A percentile compares a stretch with the other conserved stretches of the same genome.
These are phyloP conservation scores for Lingula anatina DNA, from an alignment of 2,888 invertebrate species.

Conservation along the genomic window DNA sequence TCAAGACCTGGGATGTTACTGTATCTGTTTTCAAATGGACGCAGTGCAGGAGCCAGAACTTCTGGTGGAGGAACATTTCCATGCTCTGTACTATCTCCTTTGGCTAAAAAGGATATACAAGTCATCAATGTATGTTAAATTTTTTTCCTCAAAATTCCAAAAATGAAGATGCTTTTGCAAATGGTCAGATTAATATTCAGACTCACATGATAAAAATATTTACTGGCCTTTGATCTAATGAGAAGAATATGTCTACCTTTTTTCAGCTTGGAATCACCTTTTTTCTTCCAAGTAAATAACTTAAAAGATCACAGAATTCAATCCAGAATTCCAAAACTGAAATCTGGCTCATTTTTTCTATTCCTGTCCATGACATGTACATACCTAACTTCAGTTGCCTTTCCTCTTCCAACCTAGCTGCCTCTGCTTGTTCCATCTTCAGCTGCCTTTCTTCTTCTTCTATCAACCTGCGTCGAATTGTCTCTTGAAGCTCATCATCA, in stretches of 20 bases:
- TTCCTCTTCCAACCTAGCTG: neutral
- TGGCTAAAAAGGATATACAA: no score
- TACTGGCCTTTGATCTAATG: no score
- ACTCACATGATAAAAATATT: no score
- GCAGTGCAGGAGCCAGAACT: no score
- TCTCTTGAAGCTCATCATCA: constrained; percentile 23
- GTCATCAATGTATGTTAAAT: no score
- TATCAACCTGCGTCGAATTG: constrained; percentile 24
- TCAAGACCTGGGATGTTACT: constrained; percentile 29
- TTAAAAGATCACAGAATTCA: neutral
- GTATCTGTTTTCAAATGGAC: constrained; percentile 24
- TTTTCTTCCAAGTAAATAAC: neutral
- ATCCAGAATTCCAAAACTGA: neutral
- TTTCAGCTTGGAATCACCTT: neutral
- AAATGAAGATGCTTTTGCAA: no score
- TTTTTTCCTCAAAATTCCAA: no score
- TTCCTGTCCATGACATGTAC: neutral
- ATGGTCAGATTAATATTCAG: no score
- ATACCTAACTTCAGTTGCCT: neutral
- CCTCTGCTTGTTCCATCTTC: neutral
- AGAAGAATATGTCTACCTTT: neutral
- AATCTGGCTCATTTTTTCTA: neutral
- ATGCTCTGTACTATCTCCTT: no score
- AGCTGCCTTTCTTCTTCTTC: constrained; percentile 17
- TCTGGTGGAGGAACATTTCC: no score